Percentiles rank a stretch among this genome's conserved stretches.
Conservation (phyloP, 2,113 vertebrate species). For the Narcine bancroftii region DNA sequence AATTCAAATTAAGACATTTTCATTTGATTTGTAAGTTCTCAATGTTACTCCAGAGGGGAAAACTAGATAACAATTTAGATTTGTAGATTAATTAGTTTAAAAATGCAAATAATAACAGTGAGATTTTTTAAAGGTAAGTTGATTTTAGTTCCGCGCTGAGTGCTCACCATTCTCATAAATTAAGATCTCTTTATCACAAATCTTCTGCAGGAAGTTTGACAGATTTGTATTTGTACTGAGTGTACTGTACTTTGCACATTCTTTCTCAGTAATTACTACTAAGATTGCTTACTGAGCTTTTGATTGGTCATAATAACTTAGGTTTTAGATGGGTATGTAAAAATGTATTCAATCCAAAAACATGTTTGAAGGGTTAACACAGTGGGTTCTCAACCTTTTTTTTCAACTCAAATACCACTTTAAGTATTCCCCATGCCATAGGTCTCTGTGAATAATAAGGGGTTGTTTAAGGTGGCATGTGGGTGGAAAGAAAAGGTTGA, state of each 20-base stretch:
- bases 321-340: not conserved
- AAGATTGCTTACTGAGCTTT: not conserved
- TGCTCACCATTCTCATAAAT: not conserved
- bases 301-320: not conserved
- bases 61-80: not conserved
- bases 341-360: not conserved
- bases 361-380: not conserved
- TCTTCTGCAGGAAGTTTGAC: not conserved
- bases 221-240: not conserved
- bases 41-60: not conserved
- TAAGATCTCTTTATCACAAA: not conserved
- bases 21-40: not conserved
- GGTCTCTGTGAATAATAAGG: no score
- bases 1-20: not conserved
- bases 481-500: no score
- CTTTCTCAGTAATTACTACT: slow-evolving; percentile 2
- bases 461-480: no score
- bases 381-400: no score
- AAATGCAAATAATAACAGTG: not conserved
- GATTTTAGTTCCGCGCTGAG: not conserved
- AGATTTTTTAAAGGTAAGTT: not conserved
- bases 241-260: not conserved
- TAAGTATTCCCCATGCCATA: no score
- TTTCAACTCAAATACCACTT: no score
- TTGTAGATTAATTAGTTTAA: not conserved